phyloP scores from a whole-genome alignment of 2,888 invertebrate genomes.

The Blastobasis adustella region DNA sequence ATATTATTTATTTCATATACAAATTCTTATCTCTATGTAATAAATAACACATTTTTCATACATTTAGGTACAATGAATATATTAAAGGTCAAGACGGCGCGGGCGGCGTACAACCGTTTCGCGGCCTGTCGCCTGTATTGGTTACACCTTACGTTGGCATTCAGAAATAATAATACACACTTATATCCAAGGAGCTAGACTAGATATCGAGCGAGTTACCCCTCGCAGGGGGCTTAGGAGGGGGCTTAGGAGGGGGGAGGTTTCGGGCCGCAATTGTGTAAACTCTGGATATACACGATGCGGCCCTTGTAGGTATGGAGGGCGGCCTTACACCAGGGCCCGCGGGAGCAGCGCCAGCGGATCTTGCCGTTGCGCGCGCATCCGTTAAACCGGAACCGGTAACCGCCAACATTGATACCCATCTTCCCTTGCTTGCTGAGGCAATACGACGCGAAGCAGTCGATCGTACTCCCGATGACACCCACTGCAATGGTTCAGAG shows the following conservation, averaged over 20 bases:
- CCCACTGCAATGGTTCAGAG: slow-evolving; percentile 35
- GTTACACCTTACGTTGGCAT: too few species aligned
- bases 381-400: slow-evolving; percentile 63
- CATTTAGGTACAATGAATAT: too few species aligned
- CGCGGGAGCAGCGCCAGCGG: slow-evolving; percentile 64
- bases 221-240: slow-evolving; percentile 10
- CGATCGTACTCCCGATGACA: slow-evolving; percentile 55
- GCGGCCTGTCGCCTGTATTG: too few species aligned
- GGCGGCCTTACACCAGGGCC: slow-evolving; percentile 67
- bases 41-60: too few species aligned
- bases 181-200: too few species aligned
- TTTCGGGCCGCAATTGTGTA: slow-evolving; percentile 63
- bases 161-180: too few species aligned
- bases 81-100: too few species aligned
- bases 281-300: slow-evolving; percentile 63
- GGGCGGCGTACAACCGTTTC: too few species aligned
- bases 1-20: too few species aligned
- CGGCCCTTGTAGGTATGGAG: slow-evolving; percentile 62
- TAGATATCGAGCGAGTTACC: too few species aligned
- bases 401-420: slow-evolving; percentile 66
- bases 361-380: slow-evolving; percentile 65
- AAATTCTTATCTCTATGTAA: too few species aligned
- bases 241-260: slow-evolving; percentile 33
- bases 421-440: slow-evolving; percentile 70
- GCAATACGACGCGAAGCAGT: slow-evolving; percentile 63